Conservation (phyloP, 2,888 invertebrate species). For the Polylopha cassiicola region DNA sequence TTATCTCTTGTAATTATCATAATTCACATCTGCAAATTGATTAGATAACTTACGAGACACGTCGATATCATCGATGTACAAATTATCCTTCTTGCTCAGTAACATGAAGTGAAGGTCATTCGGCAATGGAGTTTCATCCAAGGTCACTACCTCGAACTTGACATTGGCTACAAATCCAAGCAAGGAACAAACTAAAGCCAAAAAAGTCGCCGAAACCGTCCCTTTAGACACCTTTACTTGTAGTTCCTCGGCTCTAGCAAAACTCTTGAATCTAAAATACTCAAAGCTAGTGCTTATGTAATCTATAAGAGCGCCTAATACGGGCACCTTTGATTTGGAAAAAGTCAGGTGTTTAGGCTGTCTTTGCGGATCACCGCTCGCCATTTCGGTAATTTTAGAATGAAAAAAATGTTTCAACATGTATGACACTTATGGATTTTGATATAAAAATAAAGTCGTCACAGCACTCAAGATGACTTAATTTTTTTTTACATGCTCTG, state of each 20-base stretch:
- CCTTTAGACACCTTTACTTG: slow-evolving; percentile 39
- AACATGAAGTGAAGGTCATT: slow-evolving; percentile 62
- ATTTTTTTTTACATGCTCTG: too few relatives aligned
- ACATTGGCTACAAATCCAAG: slow-evolving; percentile 55
- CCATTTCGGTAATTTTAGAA: too few relatives aligned
- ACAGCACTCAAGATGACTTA: too few relatives aligned
- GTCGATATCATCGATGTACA: slow-evolving; percentile 66
- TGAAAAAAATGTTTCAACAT: too few relatives aligned
- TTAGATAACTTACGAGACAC: slow-evolving; percentile 61
- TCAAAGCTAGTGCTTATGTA: slow-evolving; percentile 53
- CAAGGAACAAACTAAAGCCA: slow-evolving; percentile 48
- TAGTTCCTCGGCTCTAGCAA: slow-evolving; percentile 47
- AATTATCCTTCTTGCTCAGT: slow-evolving; percentile 57
- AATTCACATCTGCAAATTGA: too few relatives aligned
- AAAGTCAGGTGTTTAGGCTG: slow-evolving; percentile 50
- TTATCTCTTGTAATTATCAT: too few relatives aligned
- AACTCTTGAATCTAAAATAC: slow-evolving; percentile 45
- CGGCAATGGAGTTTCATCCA: slow-evolving; percentile 46
- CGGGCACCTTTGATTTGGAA: slow-evolving; percentile 49
- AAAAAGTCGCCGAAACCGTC: slow-evolving; percentile 48
- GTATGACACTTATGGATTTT: too few relatives aligned
- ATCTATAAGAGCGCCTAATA: slow-evolving; percentile 58
- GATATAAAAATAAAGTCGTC: too few relatives aligned
- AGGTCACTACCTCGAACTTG: slow-evolving; percentile 63
- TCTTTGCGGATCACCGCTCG: slow-evolving; percentile 31